A percentile compares a stretch with the other conserved stretches of the same genome.
Evolutionary conservation across 2,888 invertebrate genomes (phyloP).

Genomic region (Lamellibrachia columna): DNA sequence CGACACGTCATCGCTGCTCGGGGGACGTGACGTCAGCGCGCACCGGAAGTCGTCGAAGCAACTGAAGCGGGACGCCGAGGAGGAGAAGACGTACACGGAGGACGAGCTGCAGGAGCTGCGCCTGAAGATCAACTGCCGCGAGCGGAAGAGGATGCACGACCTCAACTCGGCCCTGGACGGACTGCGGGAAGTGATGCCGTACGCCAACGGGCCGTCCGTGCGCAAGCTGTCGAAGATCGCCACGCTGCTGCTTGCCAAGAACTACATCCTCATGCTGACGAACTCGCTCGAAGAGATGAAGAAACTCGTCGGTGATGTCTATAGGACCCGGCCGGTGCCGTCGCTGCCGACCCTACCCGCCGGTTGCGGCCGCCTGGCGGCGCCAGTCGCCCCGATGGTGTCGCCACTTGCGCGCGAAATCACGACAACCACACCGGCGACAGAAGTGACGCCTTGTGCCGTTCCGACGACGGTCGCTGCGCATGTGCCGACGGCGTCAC

Average conservation of each 20-base stretch:
- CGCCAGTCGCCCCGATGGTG: not conserved
- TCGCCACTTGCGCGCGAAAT: not conserved
- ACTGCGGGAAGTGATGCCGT: slow-evolving; percentile 65
- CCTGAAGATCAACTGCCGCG: slow-evolving; percentile 68
- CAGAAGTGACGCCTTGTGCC: not conserved
- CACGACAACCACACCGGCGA: not conserved
- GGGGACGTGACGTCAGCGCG: not conserved
- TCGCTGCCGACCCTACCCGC: not conserved
- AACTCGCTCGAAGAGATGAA: slow-evolving; percentile 65
- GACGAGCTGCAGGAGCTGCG: slow-evolving; percentile 58
- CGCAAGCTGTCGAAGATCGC: slow-evolving; percentile 64
- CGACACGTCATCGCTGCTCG: not conserved
- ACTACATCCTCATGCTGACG: slow-evolving; percentile 64
- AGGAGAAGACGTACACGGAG: slow-evolving; percentile 40
- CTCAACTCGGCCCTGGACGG: slow-evolving; percentile 66
- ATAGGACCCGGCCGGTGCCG: slow-evolving; percentile 39
- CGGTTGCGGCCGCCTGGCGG: not conserved
- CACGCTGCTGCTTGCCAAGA: slow-evolving; percentile 62
- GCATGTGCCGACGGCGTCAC: not conserved
- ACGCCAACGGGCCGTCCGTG: slow-evolving; percentile 64
- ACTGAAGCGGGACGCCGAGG: not conserved
- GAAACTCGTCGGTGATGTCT: slow-evolving; percentile 61
- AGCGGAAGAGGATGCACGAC: slow-evolving; percentile 68
- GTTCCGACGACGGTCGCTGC: not conserved
- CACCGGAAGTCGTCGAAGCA: not conserved